These are phyloP conservation scores for Tholera decimalis DNA, from an alignment of 2,888 invertebrate species.

Conservation along the genomic window DNA sequence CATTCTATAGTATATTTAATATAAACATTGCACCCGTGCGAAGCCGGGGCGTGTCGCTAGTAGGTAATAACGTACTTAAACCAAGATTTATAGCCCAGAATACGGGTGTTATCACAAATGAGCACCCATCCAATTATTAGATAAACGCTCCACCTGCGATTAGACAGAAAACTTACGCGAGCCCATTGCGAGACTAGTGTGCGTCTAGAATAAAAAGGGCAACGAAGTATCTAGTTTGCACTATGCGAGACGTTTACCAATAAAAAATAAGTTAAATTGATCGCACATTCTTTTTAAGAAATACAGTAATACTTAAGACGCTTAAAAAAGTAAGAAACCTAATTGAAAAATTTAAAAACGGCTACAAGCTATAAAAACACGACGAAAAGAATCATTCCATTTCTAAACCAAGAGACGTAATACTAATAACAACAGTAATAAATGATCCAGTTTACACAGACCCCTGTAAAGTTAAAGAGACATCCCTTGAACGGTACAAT, in stretches of 20 bases:
- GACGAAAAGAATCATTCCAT: constrained; percentile 71
- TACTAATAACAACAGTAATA: constrained; percentile 76
- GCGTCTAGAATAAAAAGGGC: constrained; percentile 43
- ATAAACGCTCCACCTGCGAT: constrained; percentile 54
- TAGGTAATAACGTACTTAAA: constrained; percentile 25
- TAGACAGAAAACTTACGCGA: constrained; percentile 55
- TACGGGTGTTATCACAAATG: constrained; percentile 53
- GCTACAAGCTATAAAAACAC: constrained; percentile 60
- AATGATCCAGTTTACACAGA: constrained; percentile 72
- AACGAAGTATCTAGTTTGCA: constrained; percentile 15
- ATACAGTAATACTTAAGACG: constrained; percentile 18
- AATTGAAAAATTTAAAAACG: constrained; percentile 47
- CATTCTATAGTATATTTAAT: no score
- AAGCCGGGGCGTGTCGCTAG: no score
- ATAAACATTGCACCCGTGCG: no score
- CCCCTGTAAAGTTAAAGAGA: constrained; percentile 57
- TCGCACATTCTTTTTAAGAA: constrained; percentile 28
- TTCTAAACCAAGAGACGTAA: constrained; percentile 73
- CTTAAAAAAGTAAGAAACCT: constrained; percentile 31
- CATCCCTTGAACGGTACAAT: constrained; percentile 39
- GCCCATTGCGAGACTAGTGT: constrained; percentile 39
- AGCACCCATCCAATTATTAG: constrained; percentile 58
- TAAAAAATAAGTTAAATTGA: constrained; percentile 22
- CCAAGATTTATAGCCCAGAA: constrained; percentile 43
- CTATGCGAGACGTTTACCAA: not conserved